Evolutionary conservation across 2,797 vertebrate species (phyloP).

Genomic region (Argyrosomus regius): DNA sequence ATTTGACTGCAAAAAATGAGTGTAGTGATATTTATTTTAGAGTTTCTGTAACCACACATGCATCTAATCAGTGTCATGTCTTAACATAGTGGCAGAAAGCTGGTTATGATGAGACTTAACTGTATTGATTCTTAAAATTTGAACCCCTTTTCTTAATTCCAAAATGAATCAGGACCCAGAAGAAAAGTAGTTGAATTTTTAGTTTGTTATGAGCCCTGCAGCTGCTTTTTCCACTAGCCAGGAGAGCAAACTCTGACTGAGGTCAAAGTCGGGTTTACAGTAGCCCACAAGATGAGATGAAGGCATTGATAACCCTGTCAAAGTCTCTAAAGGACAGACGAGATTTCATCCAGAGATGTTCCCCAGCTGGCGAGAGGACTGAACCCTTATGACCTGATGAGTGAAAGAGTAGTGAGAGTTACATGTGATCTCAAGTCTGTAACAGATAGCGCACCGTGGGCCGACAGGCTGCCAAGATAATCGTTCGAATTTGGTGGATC

Average conservation of each 20-base stretch:
- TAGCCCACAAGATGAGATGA: conserved; percentile 14
- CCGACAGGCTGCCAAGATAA: conserved; percentile 13
- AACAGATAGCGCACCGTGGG: conserved; percentile 1
- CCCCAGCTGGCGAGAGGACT: conserved; percentile 13
- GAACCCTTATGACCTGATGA: conserved; percentile 30
- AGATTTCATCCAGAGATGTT: conserved; percentile 29
- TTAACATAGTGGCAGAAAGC: background rate
- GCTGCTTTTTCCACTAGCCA: conserved; percentile 15
- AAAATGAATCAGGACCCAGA: background rate
- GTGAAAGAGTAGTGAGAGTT: conserved; percentile 19
- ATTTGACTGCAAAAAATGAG: conserved; percentile 8
- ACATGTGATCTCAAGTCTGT: background rate
- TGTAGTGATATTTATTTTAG: background rate
- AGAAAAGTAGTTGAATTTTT: background rate
- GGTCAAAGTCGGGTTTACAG: conserved; percentile 18
- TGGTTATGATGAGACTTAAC: background rate
- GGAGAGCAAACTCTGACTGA: conserved; percentile 7
- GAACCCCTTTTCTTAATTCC: background rate
- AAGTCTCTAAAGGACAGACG: conserved; percentile 12
- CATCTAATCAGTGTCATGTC: background rate
- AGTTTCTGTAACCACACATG: background rate
- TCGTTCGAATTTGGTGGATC: conserved; percentile 23
- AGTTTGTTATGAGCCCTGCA: background rate
- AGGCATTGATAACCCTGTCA: conserved; percentile 25
- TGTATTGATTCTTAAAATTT: background rate